Evolutionary conservation across 2,797 vertebrate species (phyloP), one percentile per base, ranked within the genome.

Genomic region (Rhynchonycteris naso): DNA sequence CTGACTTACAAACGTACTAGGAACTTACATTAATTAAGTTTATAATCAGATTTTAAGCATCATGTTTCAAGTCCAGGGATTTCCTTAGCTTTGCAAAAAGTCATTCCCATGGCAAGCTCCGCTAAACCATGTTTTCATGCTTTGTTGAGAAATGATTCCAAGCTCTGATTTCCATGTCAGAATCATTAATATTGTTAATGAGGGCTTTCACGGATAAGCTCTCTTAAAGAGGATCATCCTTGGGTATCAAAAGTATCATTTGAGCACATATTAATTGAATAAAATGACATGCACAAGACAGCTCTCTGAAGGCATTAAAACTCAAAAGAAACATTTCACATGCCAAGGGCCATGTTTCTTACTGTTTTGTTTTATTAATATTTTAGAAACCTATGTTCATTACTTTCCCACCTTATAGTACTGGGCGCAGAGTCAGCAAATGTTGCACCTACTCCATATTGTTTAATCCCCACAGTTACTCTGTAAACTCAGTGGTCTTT

Each of bases 21-120:
- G 97, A 97, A 90, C 66, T 83, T 50, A 76, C 84, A 97, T 97
- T 98, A 98, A 98, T 97, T 98, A 98, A 97, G 84, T 98, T 97
- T 89, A 91, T 98, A 98, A 98, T 98, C 97, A 98, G 98, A 97
- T 98, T 98, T 97, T 84, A 95, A 98, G 94, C 90, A 96, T 96
- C 61, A 2, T 33, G 95, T 98, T 98, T 97, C 97, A 98, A 96
- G 92, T 90, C 59, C 88, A 94, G 89, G 96, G 96, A 97, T 97
- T 98, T 97, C 89, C 95, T 90, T 71, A 93, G 69, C 74, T 98
- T 97, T 97, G 85, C 96, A 95, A 96, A 94, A 90, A 83, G 91
- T 95, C 74, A 88, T 75, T 98, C 95, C 58, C 11, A 61, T 86
- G 69, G 95, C 93, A 96, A 96, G 94, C 88, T 97, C 95, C 94